Conservation (phyloP, 1,140 invertebrate species). For the Leptinotarsa defecta region DNA sequence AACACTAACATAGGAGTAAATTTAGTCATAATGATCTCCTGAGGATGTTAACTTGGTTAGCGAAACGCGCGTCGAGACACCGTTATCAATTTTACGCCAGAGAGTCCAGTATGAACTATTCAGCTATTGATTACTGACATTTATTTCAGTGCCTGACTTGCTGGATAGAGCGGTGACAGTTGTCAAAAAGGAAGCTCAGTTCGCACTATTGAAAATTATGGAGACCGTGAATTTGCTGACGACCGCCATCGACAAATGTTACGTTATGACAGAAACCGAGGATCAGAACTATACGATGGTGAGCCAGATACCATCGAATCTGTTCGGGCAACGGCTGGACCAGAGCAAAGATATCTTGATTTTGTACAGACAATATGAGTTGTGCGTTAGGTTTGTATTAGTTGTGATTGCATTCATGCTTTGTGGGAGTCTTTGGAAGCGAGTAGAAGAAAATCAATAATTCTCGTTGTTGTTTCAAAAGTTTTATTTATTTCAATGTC, state of each 20-base stretch:
- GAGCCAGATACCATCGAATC: conserved; percentile 26
- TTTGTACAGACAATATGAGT: conserved; percentile 66
- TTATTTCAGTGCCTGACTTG: conserved; percentile 63
- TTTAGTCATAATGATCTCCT: too few relatives aligned
- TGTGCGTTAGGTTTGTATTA: conserved; percentile 54
- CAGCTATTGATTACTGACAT: too few relatives aligned
- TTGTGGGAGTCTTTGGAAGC: neutral
- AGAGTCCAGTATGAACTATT: too few relatives aligned
- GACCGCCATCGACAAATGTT: conserved; percentile 59
- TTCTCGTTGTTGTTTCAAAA: too few relatives aligned
- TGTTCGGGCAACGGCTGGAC: conserved; percentile 54
- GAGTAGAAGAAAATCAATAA: too few relatives aligned
- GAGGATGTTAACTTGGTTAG: too few relatives aligned
- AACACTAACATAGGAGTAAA: too few relatives aligned
- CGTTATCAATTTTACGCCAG: too few relatives aligned
- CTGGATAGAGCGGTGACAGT: conserved; percentile 63
- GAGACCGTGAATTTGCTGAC: conserved; percentile 66
- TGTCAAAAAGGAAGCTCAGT: conserved; percentile 59
- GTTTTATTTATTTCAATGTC: too few relatives aligned
- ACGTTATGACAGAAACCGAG: conserved; percentile 40
- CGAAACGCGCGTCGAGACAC: too few relatives aligned
- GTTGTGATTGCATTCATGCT: neutral
- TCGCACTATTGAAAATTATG: conserved; percentile 63
- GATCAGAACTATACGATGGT: conserved; percentile 44
- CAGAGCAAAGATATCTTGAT: conserved; percentile 62